Percentiles rank a stretch among this genome's conserved stretches.
phyloP scores from a whole-genome alignment of 1,140 invertebrate genomes.

The Caerostris extrusa region DNA sequence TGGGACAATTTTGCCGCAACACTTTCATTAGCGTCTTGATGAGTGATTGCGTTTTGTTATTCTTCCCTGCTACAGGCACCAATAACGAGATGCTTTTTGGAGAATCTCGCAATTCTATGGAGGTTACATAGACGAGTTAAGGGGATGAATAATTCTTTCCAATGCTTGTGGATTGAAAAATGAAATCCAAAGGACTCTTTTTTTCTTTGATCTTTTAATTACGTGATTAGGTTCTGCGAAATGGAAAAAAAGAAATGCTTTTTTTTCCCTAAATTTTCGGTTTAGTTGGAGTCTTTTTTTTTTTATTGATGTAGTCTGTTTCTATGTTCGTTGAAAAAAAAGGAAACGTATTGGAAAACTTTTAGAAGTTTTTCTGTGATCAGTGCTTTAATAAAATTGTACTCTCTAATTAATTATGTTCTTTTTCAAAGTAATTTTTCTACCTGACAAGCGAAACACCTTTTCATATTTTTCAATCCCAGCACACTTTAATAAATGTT shows the following conservation, averaged over 20 bases:
- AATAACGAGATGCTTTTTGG: background rate
- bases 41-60: background rate
- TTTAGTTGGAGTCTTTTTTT: background rate
- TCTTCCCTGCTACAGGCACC: background rate
- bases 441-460: background rate
- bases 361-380: background rate
- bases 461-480: background rate
- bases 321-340: background rate
- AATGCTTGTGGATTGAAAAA: background rate
- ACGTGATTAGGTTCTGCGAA: background rate
- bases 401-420: background rate
- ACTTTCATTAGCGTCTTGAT: background rate
- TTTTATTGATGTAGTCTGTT: background rate
- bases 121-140: background rate
- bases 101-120: background rate
- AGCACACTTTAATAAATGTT: too few species aligned
- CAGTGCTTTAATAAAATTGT: background rate
- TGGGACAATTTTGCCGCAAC: slow-evolving; percentile 7
- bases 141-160: background rate
- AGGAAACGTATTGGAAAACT: background rate
- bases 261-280: background rate
- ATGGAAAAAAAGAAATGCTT: background rate
- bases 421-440: background rate
- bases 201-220: background rate
- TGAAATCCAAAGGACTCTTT: background rate